Evolutionary conservation across 2,888 invertebrate genomes (phyloP).

Genomic region (Lumbricus terrestris): DNA sequence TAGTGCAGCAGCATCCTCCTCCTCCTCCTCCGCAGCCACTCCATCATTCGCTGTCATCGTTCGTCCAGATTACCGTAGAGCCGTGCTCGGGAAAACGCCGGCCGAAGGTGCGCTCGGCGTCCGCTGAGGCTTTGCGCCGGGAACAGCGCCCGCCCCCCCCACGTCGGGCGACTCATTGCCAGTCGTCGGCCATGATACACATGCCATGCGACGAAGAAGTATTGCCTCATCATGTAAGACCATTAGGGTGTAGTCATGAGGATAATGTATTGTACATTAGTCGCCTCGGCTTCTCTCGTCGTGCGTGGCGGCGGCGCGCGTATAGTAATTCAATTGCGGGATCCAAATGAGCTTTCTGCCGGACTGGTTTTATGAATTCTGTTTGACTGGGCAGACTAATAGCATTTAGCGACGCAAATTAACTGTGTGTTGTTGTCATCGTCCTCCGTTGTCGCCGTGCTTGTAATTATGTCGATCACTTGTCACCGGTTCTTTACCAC

Average conservation of each 20-base stretch:
- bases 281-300: background rate
- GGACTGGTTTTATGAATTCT: constrained; percentile 10
- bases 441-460: background rate
- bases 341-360: background rate
- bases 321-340: background rate
- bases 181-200: background rate
- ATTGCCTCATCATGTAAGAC: constrained; percentile 3
- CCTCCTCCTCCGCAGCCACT: too few relatives aligned
- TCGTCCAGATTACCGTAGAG: background rate
- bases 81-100: background rate
- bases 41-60: background rate
- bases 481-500: background rate
- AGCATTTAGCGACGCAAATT: background rate
- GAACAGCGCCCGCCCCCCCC: too few relatives aligned
- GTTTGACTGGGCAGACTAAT: background rate
- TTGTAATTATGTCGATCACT: constrained; percentile 4
- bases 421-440: background rate
- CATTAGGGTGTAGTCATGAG: background rate
- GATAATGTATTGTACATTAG: constrained; percentile 13
- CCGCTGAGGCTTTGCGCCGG: background rate
- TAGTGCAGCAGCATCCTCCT: too few relatives aligned
- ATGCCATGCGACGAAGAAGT: background rate
- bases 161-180: background rate
- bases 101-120: background rate
- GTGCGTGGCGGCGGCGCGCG: background rate